These are phyloP conservation scores for Drosophila azteca DNA, from an alignment of 1,140 invertebrate species.

Conservation along the genomic window DNA sequence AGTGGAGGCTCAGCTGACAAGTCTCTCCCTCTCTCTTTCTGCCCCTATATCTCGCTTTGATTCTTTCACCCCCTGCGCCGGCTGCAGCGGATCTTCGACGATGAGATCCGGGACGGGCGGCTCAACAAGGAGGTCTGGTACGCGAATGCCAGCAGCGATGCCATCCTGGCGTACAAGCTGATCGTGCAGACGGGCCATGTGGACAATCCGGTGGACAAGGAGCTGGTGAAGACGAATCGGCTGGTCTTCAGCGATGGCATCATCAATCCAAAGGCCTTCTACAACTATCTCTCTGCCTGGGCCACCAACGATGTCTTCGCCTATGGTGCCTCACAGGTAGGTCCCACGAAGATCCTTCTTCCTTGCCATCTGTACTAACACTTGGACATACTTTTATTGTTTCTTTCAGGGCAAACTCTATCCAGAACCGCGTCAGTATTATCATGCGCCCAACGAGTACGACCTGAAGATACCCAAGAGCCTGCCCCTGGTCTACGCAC, in stretches of 20 bases:
- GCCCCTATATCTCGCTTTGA: too few relatives aligned
- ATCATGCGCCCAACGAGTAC: constrained; percentile 89
- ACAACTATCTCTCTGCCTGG: constrained; percentile 99
- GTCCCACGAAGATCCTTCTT: not conserved
- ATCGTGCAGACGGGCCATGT: constrained; percentile 97
- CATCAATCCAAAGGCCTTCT: constrained; percentile 98
- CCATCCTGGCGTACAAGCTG: constrained; percentile 96
- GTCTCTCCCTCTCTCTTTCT: too few relatives aligned
- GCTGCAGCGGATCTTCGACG: too few relatives aligned
- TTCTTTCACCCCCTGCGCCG: too few relatives aligned
- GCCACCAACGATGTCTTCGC: constrained; percentile 96
- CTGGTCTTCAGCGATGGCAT: constrained; percentile 96
- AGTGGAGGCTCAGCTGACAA: too few relatives aligned
- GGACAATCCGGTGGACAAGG: constrained; percentile 96
- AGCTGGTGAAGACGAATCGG: constrained; percentile 89
- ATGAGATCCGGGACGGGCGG: too few relatives aligned
- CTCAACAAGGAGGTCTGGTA: constrained; percentile 94
- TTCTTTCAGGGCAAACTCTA: constrained; percentile 88
- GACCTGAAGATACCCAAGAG: constrained; percentile 97
- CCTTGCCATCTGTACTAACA: not conserved
- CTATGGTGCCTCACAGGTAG: constrained; percentile 93
- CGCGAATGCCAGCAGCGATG: constrained; percentile 94
- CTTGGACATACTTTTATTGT: not conserved
- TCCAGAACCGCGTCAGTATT: constrained; percentile 94
- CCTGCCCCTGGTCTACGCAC: constrained; percentile 94